Evolutionary conservation across 2,888 invertebrate species (phyloP), one percentile per base, ranked within the genome.

Genomic region (Mesorhabditis spiculigera): DNA sequence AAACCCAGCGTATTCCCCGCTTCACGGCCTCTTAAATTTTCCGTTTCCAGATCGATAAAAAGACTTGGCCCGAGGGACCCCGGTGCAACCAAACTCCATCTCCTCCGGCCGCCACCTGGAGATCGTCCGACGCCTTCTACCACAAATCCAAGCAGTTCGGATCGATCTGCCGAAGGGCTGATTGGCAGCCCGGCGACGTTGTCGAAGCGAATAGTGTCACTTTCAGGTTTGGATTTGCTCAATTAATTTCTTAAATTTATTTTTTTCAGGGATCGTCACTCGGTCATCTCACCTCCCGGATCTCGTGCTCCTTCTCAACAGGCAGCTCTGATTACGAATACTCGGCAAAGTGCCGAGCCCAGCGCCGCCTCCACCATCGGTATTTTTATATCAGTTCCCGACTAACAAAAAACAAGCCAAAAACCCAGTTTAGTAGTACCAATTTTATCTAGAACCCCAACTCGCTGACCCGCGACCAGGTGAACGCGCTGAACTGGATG

Each of bases 41-140:
- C 28, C 42, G 4, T 5, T 72, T 77, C 62, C 61, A 82, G 73
- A 71, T 81, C 45, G 79, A 81, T 68, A 82, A 83, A 78, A 78
- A 68, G 75, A 81, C 16, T 68, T 71, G 8, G 65, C 70, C 43
- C 8, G n/a, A 0, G 58, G 58, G 2, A 50, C 58, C 2, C 58
- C 58, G 2, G 58, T 50, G 0, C 58, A 50, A 3, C n/a, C 58
- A n/a, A 50, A 50, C 3, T 50, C 58, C 10, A 50, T 50, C 58
- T 50, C 58, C n/a, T n/a, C 77, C 75, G 3, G 73, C 73, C 5
- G 61, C 71, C 1, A 70, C 75, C 0, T 71, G 68, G 0, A 68
- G 74, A 68, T 71, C 70, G 45, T 70, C 70, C 3, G n/a, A 50
- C 1, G 65, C 67, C 42, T 64, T 4, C 65, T 65, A 0, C 71